phyloP scores from a whole-genome alignment of 2,797 vertebrate genomes.

The Galago senegalensis region DNA sequence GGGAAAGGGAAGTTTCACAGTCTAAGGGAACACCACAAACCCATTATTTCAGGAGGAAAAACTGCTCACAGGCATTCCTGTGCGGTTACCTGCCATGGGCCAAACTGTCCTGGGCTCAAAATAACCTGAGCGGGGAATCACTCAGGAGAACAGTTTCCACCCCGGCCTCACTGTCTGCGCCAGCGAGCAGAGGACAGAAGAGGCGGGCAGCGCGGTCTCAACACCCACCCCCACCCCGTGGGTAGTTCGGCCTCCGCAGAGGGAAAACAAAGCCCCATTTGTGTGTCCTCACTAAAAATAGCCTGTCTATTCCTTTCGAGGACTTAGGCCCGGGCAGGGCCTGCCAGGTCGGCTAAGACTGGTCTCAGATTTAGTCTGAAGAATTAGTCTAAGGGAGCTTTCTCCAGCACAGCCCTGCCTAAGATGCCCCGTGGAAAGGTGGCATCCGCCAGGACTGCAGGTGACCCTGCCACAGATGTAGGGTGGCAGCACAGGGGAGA shows the following conservation, averaged over 20 bases:
- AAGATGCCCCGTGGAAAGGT: neutral
- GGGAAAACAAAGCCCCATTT: conserved; percentile 77
- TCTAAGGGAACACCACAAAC: conserved; percentile 35
- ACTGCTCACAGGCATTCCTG: neutral
- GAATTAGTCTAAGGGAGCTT: neutral
- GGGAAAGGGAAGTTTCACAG: neutral
- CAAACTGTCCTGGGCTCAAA: conserved; percentile 69
- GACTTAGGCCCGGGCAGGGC: conserved; percentile 43
- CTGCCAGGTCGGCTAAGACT: conserved; percentile 51
- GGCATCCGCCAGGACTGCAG: neutral
- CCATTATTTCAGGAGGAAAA: conserved; percentile 61
- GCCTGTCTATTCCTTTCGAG: conserved; percentile 73
- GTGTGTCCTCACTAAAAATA: conserved; percentile 76
- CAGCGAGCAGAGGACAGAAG: neutral
- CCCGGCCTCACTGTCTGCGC: neutral
- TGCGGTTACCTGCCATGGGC: conserved; percentile 27
- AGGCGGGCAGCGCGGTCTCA: neutral
- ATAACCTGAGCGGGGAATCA: conserved; percentile 53
- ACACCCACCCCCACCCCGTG: neutral
- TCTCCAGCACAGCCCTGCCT: neutral
- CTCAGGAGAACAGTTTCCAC: neutral
- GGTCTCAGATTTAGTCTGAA: conserved; percentile 52
- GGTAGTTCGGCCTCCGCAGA: conserved; percentile 48
- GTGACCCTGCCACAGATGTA: neutral
- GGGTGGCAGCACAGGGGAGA: neutral